These are phyloP conservation scores for Tragopan temminckii DNA, from an alignment of 2,797 vertebrate genomes.

Conservation along the genomic window DNA sequence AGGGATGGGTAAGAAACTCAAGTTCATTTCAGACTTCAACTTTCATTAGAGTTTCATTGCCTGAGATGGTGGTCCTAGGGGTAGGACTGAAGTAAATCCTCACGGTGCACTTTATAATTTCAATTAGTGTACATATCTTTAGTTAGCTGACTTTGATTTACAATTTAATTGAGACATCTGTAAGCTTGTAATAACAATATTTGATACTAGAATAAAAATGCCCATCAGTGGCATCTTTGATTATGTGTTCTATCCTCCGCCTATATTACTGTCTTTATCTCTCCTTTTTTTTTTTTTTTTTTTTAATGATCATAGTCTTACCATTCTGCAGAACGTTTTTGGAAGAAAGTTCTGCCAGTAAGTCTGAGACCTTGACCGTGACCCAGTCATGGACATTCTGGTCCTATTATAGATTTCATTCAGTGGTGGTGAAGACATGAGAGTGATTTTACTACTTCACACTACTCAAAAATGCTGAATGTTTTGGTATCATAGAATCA, in stretches of 20 bases:
- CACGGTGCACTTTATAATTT: background rate
- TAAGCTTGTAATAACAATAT: background rate
- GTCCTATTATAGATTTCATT: background rate
- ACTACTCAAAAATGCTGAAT: background rate
- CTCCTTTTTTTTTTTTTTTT: background rate
- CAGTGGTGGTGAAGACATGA: background rate
- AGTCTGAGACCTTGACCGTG: background rate
- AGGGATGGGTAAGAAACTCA: background rate
- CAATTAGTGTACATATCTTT: background rate
- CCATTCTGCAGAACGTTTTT: background rate
- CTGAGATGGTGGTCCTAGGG: background rate
- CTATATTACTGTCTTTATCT: background rate
- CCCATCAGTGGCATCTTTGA: rapidly evolving
- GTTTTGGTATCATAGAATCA: background rate
- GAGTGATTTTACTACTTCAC: background rate
- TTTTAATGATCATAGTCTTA: background rate
- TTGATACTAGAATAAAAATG: background rate
- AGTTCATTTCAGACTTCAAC: background rate
- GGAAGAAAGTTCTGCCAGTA: background rate
- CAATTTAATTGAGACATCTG: background rate
- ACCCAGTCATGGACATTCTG: background rate
- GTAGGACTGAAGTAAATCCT: background rate
- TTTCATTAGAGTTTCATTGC: background rate
- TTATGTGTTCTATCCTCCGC: background rate
- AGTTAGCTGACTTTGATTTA: background rate